Evolutionary conservation across 1,140 invertebrate species (phyloP), one percentile per base, ranked within the genome.

Genomic region (Drosophila repletoides): DNA sequence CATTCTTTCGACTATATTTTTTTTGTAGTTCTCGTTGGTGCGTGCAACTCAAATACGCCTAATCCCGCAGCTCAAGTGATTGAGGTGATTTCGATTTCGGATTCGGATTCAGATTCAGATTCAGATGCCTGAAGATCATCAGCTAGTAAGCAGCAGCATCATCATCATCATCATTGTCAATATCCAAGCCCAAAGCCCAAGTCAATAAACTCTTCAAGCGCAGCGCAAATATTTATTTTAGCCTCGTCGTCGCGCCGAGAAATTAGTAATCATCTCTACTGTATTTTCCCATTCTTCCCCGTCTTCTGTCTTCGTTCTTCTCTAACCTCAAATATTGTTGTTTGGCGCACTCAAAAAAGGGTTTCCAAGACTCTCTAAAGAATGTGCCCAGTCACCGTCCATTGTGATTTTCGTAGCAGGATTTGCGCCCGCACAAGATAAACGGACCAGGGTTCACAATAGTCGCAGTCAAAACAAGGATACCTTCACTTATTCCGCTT

Each of bases 11-110:
- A 19, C 15, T 70, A 14, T 24, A 19, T 43, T 58, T 19, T 76
- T 63, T 48, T 63, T 45, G 64, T 64, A 64, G 61, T 59, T 63
- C 69, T 72, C 72, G 53, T 21, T 67, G 79, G 71, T 84, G 80
- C 81, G 80, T 86, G 83, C 77, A 86, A 87, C 61, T 77, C 81
- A 87, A 87, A 87, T 87, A 87, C 76, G 83, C 84, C 81, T 87
- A 87, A 87, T 87, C 81, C 83, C 76, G 76, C 76, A 86, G 76
- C 80, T 88, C 86, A 88, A 88, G 87, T 87, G 86, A 86, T 88
- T 72, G 73, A 81, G 86, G 86, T 79, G 84, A 88, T 83, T 88
- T 81, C 60, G 70, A 77, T 88, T 79, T 70, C 65, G 63, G 86
- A 74, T 88, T 40, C 36, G 9, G 3, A 21, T n/a, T n/a, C n/a